Evolutionary conservation across 2,113 vertebrate species (phyloP).

Genomic region (Toxotes jaculatrix): DNA sequence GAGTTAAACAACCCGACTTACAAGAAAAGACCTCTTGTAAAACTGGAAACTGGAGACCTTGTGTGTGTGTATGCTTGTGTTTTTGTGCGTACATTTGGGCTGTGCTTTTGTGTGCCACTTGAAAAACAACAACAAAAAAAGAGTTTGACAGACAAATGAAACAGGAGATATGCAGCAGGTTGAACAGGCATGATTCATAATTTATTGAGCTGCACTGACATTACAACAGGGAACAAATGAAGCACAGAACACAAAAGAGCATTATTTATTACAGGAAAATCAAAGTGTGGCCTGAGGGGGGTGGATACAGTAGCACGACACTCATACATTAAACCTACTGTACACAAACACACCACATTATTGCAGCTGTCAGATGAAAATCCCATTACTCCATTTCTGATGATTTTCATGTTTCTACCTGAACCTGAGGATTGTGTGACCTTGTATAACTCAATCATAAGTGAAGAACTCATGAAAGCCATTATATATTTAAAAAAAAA

Average conservation of each 20-base stretch:
- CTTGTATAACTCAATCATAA: constrained; percentile 44
- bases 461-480: not conserved
- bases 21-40: constrained; percentile 1
- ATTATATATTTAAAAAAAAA: constrained; percentile 48
- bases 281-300: constrained; percentile 67
- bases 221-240: constrained; percentile 78
- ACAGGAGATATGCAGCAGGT: constrained; percentile 71
- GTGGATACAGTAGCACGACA: constrained; percentile 58
- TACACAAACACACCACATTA: constrained; percentile 55
- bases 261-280: constrained; percentile 80
- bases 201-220: constrained; percentile 77
- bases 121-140: constrained; percentile 15
- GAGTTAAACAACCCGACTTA: constrained; percentile 19
- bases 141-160: constrained; percentile 69
- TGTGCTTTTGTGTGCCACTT: constrained; percentile 41
- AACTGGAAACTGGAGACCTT: not conserved
- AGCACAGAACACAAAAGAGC: constrained; percentile 77
- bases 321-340: constrained; percentile 51
- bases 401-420: constrained; percentile 43
- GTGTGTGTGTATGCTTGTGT: constrained; percentile 10
- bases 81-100: not conserved
- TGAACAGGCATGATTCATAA: constrained; percentile 71
- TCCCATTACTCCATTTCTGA: constrained; percentile 36
- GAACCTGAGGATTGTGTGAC: constrained; percentile 50
- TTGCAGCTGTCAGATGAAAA: constrained; percentile 62